Evolutionary conservation across 2,113 vertebrate species (phyloP), one percentile per base, ranked within the genome.

Genomic region (Otocyon megalotis): DNA sequence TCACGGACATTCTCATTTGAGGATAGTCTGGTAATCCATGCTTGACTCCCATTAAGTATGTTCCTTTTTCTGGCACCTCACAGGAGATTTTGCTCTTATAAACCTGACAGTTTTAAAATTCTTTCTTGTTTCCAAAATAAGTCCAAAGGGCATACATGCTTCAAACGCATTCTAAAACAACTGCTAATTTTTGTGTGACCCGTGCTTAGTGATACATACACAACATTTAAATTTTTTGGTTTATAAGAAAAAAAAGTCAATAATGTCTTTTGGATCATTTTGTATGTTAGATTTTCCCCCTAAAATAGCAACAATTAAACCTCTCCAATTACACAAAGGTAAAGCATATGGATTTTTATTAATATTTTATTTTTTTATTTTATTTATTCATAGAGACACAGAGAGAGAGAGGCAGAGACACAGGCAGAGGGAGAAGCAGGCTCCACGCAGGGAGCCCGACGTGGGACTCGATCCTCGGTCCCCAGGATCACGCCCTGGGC

Each of bases 121-220:
- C 48, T 48, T 87, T 63, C 96, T 92, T 92, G 35, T 93, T 96
- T 94, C 54, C 53, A 85, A 88, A 96, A 74, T 93, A 85, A 96
- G 3, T 53, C 35, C 67, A 43, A 80, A 93, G 69, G 58, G 9
- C 26, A 81, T 32, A 62, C 17, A 19, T 71, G 82, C 58, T 69
- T 95, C 56, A 63, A 43, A 67, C 84, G 19, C 48, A 92, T 83
- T 92, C 43, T 53, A 84, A 95, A 82, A 87, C 63, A 53, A 54
- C 43, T 84, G 79, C 62, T 67, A 92, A 3, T 69, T 92, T 91
- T 79, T 83, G 14, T 84, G 56, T 80, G 10, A 37, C 77, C 67
- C 60, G 72, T 54, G 32, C 8, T 54, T 93, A 82, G 63, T 65
- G 5, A 89, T 79, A 3, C 26, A 63, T 88, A 62, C 2, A 32